These are phyloP conservation scores for Furcifer pardalis DNA, from an alignment of 2,797 vertebrate genomes.

Conservation along the genomic window DNA sequence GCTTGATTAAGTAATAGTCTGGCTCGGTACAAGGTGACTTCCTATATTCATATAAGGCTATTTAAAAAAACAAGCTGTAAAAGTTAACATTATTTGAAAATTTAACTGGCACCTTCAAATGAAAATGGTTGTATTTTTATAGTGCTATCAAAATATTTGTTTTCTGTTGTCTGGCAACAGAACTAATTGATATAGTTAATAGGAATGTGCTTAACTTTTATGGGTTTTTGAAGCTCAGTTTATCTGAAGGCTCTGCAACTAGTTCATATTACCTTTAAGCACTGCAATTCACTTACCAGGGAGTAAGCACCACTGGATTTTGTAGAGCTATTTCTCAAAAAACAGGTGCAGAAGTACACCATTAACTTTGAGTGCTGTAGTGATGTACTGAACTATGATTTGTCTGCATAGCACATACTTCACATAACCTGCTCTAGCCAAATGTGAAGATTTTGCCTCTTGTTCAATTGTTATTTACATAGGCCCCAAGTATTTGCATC, in stretches of 20 bases:
- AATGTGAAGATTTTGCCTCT: background rate
- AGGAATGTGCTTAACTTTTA: background rate
- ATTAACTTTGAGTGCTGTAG: background rate
- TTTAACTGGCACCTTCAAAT: too few relatives aligned
- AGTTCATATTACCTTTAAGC: background rate
- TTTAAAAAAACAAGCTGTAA: too few relatives aligned
- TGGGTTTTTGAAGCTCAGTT: background rate
- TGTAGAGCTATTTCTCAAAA: background rate
- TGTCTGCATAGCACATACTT: too few relatives aligned
- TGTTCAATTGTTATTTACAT: background rate
- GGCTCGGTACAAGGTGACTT: too few relatives aligned
- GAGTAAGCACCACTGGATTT: background rate
- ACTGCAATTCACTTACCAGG: background rate
- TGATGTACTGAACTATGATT: conserved; percentile 25
- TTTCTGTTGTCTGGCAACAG: background rate
- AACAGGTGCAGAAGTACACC: background rate
- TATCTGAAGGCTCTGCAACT: background rate
- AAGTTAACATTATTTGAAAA: too few relatives aligned
- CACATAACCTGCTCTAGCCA: background rate
- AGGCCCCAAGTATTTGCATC: conserved; percentile 1
- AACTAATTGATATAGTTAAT: background rate
- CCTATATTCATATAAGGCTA: too few relatives aligned
- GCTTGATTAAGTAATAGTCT: too few relatives aligned
- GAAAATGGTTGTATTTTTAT: background rate
- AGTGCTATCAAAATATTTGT: background rate